Evolutionary conservation across 2,888 invertebrate genomes (phyloP), one percentile per base, ranked within the genome.

Genomic region (Lathronympha strigana): DNA sequence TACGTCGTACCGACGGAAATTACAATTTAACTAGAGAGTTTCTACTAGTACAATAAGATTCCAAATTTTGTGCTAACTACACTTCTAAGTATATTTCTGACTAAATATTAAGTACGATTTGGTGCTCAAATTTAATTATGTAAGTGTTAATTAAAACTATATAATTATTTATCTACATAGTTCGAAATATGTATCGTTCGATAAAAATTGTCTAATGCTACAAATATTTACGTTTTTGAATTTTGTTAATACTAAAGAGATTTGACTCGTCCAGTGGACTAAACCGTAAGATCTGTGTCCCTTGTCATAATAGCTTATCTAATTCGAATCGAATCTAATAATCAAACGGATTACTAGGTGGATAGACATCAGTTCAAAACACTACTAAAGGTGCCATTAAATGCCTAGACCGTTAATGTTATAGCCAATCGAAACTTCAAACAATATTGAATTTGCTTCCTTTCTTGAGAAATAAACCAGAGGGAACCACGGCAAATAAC

Each of bases 21-120:
- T 76, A 77, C 72, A 80, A 80, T 82, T 82, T 78, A 72, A 76
- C 77, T 75, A 75, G 70, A 73, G 51, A 74, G 23, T 36, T 47
- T 13, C 36, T 23, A 79, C 73, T 80, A 79, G 75, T 81, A 83
- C 75, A 45, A 79, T 80, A 84, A 80, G 72, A 36, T 77, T 78
- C 81, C 78, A 79, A 71, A 73, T 73, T 80, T 82, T 82, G 81
- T 79, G 82, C 83, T 83, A 83, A 76, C 82, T 85, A 82, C 77
- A 69, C 69, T 69, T 72, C 76, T 78, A 76, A 71, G 66, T 74
- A 73, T 76, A 87, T 90, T 88, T 90, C 90, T 91, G 86, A 88
- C 89, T 91, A 90, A 90, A 88, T 86, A 90, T 89, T 91, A 92
- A 92, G 91, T 92, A 92, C 91, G 87, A 91, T 91, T 92, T 91